Percentiles rank a stretch among this genome's conserved stretches.
phyloP scores from a whole-genome alignment of 1,140 invertebrate species.

The Tetragnatha versicolor region DNA sequence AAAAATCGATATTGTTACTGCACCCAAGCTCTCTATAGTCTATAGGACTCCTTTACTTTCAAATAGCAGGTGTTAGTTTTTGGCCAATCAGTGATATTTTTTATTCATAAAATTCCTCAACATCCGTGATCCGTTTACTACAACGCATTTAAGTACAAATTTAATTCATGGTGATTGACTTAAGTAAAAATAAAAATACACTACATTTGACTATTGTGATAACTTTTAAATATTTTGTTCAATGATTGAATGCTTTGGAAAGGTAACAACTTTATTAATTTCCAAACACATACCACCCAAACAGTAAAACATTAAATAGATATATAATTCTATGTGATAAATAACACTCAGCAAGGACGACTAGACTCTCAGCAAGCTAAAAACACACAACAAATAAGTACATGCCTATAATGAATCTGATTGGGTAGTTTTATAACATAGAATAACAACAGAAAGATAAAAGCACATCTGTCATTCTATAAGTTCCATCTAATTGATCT shows the following conservation, averaged over 20 bases:
- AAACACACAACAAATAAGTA: constrained; percentile 35
- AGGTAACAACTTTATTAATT: constrained; percentile 42
- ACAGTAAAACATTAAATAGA: constrained; percentile 33
- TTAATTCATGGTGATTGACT: too few species aligned
- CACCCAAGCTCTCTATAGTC: too few species aligned
- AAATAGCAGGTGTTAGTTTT: too few species aligned
- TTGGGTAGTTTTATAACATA: background rate
- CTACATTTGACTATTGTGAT: too few species aligned
- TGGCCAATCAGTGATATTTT: too few species aligned
- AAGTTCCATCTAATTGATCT: background rate
- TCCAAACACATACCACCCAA: constrained; percentile 29
- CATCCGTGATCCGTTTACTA: too few species aligned
- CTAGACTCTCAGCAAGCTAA: constrained; percentile 22
- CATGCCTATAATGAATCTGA: constrained; percentile 18
- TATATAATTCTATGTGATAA: constrained; percentile 34
- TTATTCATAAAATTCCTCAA: too few species aligned
- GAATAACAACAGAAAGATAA: background rate
- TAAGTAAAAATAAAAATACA: too few species aligned
- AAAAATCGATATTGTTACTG: too few species aligned
- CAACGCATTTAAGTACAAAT: too few species aligned
- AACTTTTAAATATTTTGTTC: too few species aligned
- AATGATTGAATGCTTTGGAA: constrained; percentile 10
- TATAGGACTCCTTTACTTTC: too few species aligned
- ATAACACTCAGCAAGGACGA: constrained; percentile 37
- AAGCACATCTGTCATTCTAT: background rate